Base-by-base conservation (phyloP, 2,888 invertebrate species). In the Eilema sororculum region DNA sequence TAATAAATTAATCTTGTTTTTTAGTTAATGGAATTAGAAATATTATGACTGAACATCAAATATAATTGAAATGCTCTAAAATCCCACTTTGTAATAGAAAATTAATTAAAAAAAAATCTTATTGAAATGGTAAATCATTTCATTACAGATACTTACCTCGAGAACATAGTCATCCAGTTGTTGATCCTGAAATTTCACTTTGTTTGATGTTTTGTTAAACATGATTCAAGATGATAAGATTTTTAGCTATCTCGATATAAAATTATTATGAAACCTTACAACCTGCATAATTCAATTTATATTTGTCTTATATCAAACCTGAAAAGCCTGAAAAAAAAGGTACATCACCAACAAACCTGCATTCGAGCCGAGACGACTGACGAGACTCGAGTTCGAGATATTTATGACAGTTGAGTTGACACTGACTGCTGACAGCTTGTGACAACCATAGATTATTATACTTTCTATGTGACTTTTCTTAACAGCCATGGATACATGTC, bases 181-280 rank as follows among this genome's bases (percentile, higher is more conserved):
- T 71, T 91, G 91, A 75, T 94, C 95, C 88, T 94, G 93, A 86
- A 95, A 95, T 85, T 92, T 93, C 4, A 95, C 95, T 89, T 91
- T 94, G 12, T 81, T 74, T 16, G 79, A 70, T 79, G 46, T 75
- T 85, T 91, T 92, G 37, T 82, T 84, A 76, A 92, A 92, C 91
- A 93, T 92, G 62, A 33, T 75, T 65, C 30, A n/a, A 22, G 1
- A 68, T 20, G n/a, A 28, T 63, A 33, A 59, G 37, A 16, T 12
- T 61, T 28, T 62, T 61, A 33, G 41, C 37, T 68, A 28, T 30
- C n/a, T 41, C 24, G 9, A 30, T 30, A 60, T 33, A 12, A 5
- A 58, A 33, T 61, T 60, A 20, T n/a, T 57, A 16, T 1, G 13
- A 67, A 56, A 22, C 13, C 24, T 59, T 56, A 64, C 22, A 20